These are phyloP conservation scores for Watsonalla binaria DNA, from an alignment of 2,888 invertebrate species.

Conservation along the genomic window DNA sequence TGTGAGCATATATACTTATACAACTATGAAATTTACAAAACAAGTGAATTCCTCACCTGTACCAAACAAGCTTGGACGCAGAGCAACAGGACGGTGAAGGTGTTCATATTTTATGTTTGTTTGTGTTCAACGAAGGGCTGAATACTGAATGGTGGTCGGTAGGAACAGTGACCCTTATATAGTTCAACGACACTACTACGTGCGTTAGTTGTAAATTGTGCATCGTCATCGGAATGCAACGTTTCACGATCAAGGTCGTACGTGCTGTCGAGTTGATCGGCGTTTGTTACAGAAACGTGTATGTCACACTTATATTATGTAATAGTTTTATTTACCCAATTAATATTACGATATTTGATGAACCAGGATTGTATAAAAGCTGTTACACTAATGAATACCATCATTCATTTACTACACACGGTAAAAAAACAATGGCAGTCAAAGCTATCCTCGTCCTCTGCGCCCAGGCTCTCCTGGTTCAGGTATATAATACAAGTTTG, in stretches of 20 bases:
- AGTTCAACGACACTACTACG: not conserved
- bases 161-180: not conserved
- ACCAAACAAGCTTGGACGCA: slow-evolving; percentile 36
- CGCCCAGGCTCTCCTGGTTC: slow-evolving; percentile 12
- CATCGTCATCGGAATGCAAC: no score
- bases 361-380: not conserved
- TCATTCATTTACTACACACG: not conserved
- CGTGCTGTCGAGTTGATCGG: not conserved
- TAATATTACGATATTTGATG: not conserved
- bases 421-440: slow-evolving; percentile 7
- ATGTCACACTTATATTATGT: not conserved
- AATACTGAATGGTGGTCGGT: slow-evolving; percentile 1
- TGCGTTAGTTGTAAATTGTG: not conserved
- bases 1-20: no score
- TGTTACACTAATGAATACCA: not conserved
- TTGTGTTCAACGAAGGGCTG: slow-evolving; percentile 4
- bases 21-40: no score
- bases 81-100: slow-evolving; percentile 20
- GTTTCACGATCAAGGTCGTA: not conserved
- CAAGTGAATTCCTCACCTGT: slow-evolving; percentile 21
- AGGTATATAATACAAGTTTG: slow-evolving; percentile 5
- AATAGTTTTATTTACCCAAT: not conserved
- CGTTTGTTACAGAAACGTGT: not conserved
- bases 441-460: slow-evolving; percentile 9
- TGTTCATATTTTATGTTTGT: slow-evolving; percentile 19